Percentiles rank a stretch among this genome's conserved stretches.
Evolutionary conservation across 2,888 invertebrate genomes (phyloP).

Genomic region (Acanthosepion pharaonis): DNA sequence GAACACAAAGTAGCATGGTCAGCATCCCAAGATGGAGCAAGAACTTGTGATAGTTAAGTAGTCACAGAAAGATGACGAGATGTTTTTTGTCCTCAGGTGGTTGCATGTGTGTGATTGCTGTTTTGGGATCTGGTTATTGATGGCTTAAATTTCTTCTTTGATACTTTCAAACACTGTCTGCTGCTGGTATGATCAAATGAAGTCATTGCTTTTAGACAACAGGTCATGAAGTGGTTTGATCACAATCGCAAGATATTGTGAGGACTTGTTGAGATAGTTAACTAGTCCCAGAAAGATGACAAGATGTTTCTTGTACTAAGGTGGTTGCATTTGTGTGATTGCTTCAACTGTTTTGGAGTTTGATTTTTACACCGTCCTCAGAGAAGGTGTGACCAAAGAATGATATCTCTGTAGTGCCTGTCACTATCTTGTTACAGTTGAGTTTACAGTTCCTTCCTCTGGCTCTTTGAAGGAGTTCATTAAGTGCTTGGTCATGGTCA

Average conservation of each 20-base stretch:
- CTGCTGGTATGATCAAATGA: too few relatives aligned
- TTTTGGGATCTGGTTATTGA: too few relatives aligned
- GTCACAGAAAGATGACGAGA: neutral
- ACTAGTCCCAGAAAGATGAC: neutral
- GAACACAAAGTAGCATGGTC: too few relatives aligned
- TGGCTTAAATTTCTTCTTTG: too few relatives aligned
- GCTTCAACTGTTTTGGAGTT: too few relatives aligned
- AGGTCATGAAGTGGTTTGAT: too few relatives aligned
- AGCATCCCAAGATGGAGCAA: too few relatives aligned
- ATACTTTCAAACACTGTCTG: too few relatives aligned
- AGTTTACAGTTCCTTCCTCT: neutral
- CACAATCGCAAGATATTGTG: accelerated
- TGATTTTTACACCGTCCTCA: neutral
- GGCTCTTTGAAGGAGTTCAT: neutral
- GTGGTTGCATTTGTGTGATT: neutral
- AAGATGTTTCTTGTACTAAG: neutral
- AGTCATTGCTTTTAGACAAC: too few relatives aligned
- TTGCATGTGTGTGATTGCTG: neutral
- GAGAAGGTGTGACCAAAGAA: neutral
- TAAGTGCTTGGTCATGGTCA: neutral
- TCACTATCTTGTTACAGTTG: neutral
- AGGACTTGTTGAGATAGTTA: too few relatives aligned
- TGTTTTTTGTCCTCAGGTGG: neutral
- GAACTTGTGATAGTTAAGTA: too few relatives aligned
- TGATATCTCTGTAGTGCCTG: neutral